Conservation (phyloP, 1,140 invertebrate genomes). For the Drosophila watanabei region DNA sequence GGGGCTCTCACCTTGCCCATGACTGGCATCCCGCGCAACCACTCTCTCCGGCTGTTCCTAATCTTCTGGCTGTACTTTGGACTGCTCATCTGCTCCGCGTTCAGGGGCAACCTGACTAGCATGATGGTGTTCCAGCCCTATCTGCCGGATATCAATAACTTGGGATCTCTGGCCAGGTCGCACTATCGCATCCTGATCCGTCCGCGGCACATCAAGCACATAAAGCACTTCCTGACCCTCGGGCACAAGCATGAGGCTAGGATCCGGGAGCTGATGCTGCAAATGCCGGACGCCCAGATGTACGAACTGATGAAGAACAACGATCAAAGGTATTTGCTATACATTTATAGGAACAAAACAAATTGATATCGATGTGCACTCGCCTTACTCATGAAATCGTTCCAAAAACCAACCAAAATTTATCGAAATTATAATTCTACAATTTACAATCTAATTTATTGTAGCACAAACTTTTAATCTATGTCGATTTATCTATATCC, state of each 20-base stretch:
- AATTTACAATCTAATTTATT: no score
- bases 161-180: conserved; percentile 56
- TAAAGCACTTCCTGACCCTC: conserved; percentile 57
- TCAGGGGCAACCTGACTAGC: conserved; percentile 76
- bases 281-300: conserved; percentile 50
- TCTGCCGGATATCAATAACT: conserved; percentile 68
- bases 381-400: no score
- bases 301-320: conserved; percentile 44
- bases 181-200: conserved; percentile 56
- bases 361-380: no score
- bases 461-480: no score
- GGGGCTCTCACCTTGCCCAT: conserved; percentile 61
- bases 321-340: conserved; percentile 53
- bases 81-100: conserved; percentile 71
- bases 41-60: conserved; percentile 61
- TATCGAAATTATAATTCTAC: no score
- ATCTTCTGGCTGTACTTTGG: conserved; percentile 76
- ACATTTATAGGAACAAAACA: no score
- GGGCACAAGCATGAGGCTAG: conserved; percentile 45
- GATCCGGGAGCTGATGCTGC: conserved; percentile 52
- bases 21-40: conserved; percentile 16
- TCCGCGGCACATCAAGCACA: conserved; percentile 57
- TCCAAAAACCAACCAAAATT: no score
- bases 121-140: conserved; percentile 71
- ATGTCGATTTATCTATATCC: no score